phyloP scores from a whole-genome alignment of 2,113 vertebrate genomes.

The Microcebus ravelobensis region DNA sequence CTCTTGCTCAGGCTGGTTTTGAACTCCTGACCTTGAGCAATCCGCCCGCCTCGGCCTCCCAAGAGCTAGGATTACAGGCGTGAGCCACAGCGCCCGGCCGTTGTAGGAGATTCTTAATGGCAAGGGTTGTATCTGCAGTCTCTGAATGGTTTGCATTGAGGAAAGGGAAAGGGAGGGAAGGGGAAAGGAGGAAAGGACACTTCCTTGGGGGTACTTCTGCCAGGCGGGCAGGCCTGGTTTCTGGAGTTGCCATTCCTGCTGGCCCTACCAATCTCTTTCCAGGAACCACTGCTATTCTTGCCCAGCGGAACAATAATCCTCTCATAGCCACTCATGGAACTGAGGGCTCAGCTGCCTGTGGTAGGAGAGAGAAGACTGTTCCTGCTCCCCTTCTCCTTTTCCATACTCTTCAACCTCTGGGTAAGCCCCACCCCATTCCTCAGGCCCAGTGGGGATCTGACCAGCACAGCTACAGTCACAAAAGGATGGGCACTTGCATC shows the following conservation, averaged over 20 bases:
- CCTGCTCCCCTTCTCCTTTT: not conserved
- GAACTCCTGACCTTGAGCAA: too few relatives aligned
- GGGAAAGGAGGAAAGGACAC: not conserved
- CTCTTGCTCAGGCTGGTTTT: too few relatives aligned
- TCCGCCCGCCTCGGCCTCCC: too few relatives aligned
- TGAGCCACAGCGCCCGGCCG: too few relatives aligned
- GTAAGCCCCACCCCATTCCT: not conserved
- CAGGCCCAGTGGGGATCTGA: not conserved
- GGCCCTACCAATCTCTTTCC: not conserved
- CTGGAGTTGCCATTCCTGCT: not conserved
- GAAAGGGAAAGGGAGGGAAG: not conserved
- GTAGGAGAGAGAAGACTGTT: conserved; percentile 1
- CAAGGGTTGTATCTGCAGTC: not conserved
- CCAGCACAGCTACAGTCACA: not conserved
- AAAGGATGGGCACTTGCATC: not conserved
- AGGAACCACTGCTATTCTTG: not conserved
- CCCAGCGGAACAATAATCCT: not conserved
- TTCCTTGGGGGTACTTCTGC: not conserved
- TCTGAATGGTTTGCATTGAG: not conserved
- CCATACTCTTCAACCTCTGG: not conserved
- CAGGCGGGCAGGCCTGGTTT: not conserved
- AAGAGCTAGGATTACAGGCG: too few relatives aligned
- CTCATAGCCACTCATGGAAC: not conserved
- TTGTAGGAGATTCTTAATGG: not conserved
- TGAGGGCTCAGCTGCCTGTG: not conserved